Percentiles rank a stretch among this genome's conserved stretches.
Evolutionary conservation across 2,888 invertebrate genomes (phyloP).

Genomic region (Lithophane leautieri): DNA sequence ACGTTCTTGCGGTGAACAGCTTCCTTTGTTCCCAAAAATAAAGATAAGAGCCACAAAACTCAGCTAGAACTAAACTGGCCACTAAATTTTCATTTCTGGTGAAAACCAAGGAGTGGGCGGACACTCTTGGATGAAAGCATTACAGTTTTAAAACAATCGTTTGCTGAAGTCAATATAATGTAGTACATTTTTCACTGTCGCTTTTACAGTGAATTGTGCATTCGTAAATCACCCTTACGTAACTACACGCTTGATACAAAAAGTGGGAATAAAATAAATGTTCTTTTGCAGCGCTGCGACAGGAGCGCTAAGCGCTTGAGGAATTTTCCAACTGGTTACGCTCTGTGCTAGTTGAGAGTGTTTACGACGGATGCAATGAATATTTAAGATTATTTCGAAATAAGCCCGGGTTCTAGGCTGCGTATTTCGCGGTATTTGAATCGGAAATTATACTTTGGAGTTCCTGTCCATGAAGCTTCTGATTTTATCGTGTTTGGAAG

Average conservation of each 20-base stretch:
- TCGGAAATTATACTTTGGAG: not conserved
- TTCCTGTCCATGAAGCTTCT: not conserved
- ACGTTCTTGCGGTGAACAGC: conserved; percentile 35
- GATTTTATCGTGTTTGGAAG: not conserved
- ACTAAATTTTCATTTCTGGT: conserved; percentile 64
- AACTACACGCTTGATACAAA: conserved; percentile 73
- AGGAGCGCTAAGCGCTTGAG: conserved; percentile 63
- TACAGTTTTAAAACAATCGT: conserved; percentile 67
- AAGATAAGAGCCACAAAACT: conserved; percentile 57
- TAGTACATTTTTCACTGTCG: conserved; percentile 76
- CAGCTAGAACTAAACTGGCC: conserved; percentile 47
- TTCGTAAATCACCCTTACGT: conserved; percentile 77
- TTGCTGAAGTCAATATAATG: conserved; percentile 71
- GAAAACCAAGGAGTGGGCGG: conserved; percentile 43
- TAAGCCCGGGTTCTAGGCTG: not conserved
- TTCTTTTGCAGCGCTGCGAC: conserved; percentile 60
- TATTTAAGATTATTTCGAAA: conserved; percentile 59
- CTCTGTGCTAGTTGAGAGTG: conserved; percentile 44
- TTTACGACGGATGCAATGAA: conserved; percentile 60
- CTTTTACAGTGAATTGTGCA: conserved; percentile 75
- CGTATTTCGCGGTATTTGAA: conserved; percentile 6
- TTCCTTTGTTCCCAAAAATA: conserved; percentile 59
- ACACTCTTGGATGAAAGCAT: conserved; percentile 45
- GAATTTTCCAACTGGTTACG: conserved; percentile 64
- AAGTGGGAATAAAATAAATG: conserved; percentile 73